These are phyloP conservation scores for Campoplex capitator DNA, from an alignment of 2,888 invertebrate species.

Conservation along the genomic window DNA sequence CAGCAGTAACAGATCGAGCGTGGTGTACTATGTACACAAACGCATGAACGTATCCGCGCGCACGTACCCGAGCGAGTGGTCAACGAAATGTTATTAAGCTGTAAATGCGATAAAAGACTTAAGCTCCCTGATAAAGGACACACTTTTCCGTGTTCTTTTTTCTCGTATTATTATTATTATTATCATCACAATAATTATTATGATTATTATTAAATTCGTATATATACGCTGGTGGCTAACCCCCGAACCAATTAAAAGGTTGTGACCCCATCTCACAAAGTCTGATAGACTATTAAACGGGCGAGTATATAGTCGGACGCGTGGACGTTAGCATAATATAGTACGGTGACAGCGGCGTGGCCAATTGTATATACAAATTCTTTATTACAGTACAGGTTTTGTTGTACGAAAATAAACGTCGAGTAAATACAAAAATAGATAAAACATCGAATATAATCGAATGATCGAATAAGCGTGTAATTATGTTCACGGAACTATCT, in stretches of 20 bases:
- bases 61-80: background rate
- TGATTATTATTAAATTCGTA: background rate
- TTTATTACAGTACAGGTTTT: background rate
- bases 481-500: background rate
- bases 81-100: conserved; percentile 21
- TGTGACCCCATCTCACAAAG: conserved; percentile 68
- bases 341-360: conserved; percentile 4
- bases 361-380: background rate
- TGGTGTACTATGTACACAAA: no score
- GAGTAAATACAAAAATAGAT: background rate
- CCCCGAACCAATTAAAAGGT: conserved; percentile 70
- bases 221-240: conserved; percentile 19
- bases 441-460: background rate
- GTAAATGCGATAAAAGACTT: conserved; percentile 42
- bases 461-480: background rate
- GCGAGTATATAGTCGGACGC: conserved; percentile 35
- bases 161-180: background rate
- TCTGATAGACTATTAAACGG: conserved; percentile 70
- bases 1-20: no score
- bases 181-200: background rate
- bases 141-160: conserved; percentile 45
- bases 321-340: conserved; percentile 54
- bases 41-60: conserved; percentile 22
- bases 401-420: background rate
- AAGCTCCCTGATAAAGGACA: conserved; percentile 55